Conservation (phyloP, 2,797 vertebrate genomes). For the Scomberomorus guttatus region DNA sequence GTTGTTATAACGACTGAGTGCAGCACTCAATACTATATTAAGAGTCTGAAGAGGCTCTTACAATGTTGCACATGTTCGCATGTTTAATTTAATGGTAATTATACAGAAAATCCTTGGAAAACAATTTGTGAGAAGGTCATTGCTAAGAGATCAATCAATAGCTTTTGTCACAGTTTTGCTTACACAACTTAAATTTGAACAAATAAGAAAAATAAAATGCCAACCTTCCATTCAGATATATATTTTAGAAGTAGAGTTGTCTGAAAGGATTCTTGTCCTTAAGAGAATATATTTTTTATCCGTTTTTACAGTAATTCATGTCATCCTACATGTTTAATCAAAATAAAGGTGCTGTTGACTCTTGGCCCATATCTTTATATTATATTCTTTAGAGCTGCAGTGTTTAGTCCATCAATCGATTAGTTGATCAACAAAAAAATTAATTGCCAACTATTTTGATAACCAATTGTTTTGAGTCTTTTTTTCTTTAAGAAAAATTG, state of each 20-base stretch:
- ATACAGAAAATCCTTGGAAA: constrained; percentile 30
- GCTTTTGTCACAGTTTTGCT: constrained; percentile 36
- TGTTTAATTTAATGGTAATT: constrained; percentile 60
- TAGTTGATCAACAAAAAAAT: no score
- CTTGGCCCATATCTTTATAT: not conserved
- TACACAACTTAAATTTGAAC: constrained; percentile 28
- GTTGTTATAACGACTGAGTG: constrained; percentile 77
- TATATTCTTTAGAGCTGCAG: no score
- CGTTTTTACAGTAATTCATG: not conserved
- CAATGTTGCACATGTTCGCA: constrained; percentile 36
- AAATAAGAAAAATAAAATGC: not conserved
- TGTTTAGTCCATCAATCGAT: no score
- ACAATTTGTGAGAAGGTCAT: constrained; percentile 15
- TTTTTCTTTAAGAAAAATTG: no score
- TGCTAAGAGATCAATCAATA: constrained; percentile 12
- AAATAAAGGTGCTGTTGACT: not conserved
- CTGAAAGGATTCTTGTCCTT: not conserved
- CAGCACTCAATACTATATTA: constrained; percentile 68
- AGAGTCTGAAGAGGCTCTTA: constrained; percentile 60
- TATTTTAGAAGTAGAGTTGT: constrained; percentile 6
- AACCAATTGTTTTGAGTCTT: no score
- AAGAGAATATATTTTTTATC: not conserved
- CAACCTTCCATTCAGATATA: not conserved
- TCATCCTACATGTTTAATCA: not conserved
- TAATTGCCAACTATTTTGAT: no score